Evolutionary conservation across 2,888 invertebrate genomes (phyloP).

Genomic region (Agriopis marginaria): DNA sequence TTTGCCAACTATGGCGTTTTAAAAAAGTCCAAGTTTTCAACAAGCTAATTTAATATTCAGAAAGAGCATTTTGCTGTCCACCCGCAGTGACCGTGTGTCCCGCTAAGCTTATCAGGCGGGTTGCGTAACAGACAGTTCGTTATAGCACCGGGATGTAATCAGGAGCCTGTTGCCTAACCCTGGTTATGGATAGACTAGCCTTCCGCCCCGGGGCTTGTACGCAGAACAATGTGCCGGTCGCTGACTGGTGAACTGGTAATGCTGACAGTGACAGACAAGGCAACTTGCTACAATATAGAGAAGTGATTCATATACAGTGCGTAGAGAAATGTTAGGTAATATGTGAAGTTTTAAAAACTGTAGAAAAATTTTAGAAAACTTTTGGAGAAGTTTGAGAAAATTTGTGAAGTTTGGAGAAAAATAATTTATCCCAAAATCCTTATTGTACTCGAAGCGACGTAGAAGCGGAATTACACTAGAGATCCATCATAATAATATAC

Average conservation of each 20-base stretch:
- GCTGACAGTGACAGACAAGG: neutral
- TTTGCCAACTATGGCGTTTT: no score
- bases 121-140: conserved; percentile 43
- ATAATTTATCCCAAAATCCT: no score
- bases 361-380: neutral
- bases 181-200: conserved; percentile 18
- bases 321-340: neutral
- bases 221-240: neutral
- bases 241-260: neutral
- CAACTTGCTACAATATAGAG: neutral
- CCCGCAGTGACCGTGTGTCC: conserved; percentile 45
- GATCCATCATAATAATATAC: no score
- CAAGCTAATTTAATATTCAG: neutral
- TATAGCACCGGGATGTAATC: conserved; percentile 40
- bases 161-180: conserved; percentile 34
- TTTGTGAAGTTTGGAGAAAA: no score
- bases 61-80: conserved; percentile 1
- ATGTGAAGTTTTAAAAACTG: no score
- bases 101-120: conserved; percentile 48
- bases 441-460: no score
- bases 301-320: no score
- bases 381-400: neutral
- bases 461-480: no score
- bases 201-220: conserved; percentile 9
- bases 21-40: no score